These are phyloP conservation scores for Thamnophis sirtalis DNA, from an alignment of 2,113 vertebrate genomes.

Conservation along the genomic window DNA sequence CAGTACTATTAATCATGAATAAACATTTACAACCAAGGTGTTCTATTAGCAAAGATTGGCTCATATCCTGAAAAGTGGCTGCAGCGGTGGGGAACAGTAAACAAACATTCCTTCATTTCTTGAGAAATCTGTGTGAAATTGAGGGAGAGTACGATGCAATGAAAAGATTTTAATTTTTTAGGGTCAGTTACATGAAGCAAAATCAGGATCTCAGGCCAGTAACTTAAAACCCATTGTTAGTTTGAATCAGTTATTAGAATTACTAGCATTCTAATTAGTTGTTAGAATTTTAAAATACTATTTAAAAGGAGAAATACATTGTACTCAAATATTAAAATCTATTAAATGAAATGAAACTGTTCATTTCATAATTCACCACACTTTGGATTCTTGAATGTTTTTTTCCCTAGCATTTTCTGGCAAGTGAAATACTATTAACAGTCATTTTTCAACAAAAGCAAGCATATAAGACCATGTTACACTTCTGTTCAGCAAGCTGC, in stretches of 20 bases:
- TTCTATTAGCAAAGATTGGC: background rate
- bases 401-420: background rate
- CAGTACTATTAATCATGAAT: background rate
- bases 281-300: background rate
- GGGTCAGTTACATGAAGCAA: background rate
- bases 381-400: background rate
- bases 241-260: background rate
- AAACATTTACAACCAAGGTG: background rate
- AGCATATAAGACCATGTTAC: background rate
- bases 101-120: background rate
- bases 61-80: accelerated
- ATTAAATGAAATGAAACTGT: background rate
- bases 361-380: background rate
- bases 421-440: background rate
- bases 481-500: background rate
- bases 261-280: background rate
- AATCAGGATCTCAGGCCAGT: conserved; percentile 2
- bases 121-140: background rate
- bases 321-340: background rate
- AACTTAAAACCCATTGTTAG: background rate
- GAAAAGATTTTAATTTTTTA: background rate
- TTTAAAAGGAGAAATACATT: background rate
- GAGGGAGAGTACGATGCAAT: background rate
- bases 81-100: background rate
- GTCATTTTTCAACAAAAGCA: background rate